A percentile compares a stretch with the other conserved stretches of the same genome.
Evolutionary conservation across 2,888 invertebrate species (phyloP).

Genomic region (Teleogryllus oceanicus): DNA sequence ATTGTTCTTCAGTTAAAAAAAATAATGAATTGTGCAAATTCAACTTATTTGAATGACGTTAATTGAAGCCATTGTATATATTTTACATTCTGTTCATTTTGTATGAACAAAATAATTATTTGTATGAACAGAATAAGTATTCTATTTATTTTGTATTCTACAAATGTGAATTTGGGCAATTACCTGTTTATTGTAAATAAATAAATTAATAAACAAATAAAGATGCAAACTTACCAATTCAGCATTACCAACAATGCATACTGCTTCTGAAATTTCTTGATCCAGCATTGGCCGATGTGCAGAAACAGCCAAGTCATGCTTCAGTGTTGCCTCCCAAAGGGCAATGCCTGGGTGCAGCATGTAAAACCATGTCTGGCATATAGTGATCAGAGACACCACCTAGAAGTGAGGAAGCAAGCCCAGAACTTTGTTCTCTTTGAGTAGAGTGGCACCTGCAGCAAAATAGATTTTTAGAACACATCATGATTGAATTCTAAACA

Average conservation of each 20-base stretch:
- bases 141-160: too few relatives aligned
- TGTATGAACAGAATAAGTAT: too few relatives aligned
- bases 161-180: too few relatives aligned
- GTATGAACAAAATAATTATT: too few relatives aligned
- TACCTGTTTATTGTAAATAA: too few relatives aligned
- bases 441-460: neutral
- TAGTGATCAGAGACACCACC: conserved; percentile 64
- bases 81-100: too few relatives aligned
- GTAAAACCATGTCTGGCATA: conserved; percentile 71
- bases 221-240: conserved; percentile 65
- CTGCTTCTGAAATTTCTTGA: conserved; percentile 69
- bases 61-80: too few relatives aligned
- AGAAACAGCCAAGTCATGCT: conserved; percentile 53
- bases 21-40: too few relatives aligned
- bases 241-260: conserved; percentile 77
- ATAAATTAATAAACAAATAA: neutral
- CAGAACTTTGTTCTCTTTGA: conserved; percentile 46
- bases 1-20: too few relatives aligned
- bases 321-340: conserved; percentile 57
- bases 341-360: conserved; percentile 56
- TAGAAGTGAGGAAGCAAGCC: conserved; percentile 55
- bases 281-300: conserved; percentile 56
- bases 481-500: neutral
- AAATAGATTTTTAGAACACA: neutral
- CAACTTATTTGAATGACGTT: too few relatives aligned